A percentile compares a stretch with the other conserved stretches of the same genome.
Conservation (phyloP, 2,113 vertebrate genomes). For the Catharus bicknelli region DNA sequence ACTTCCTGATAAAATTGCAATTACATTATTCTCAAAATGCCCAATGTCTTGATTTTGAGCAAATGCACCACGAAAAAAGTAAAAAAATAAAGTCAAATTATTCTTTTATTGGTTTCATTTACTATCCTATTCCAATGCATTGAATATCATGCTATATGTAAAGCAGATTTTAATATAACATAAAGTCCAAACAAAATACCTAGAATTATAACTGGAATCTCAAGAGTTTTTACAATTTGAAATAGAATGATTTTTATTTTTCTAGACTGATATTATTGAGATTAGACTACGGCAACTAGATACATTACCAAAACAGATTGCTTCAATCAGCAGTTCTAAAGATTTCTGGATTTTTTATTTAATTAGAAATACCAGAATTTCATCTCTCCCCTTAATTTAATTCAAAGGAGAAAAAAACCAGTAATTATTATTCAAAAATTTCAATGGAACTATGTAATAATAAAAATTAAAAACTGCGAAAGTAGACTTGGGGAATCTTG, state of each 20-base stretch:
- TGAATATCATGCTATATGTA: not conserved
- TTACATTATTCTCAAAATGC: not conserved
- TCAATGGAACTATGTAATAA: not conserved
- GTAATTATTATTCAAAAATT: not conserved
- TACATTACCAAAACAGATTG: not conserved
- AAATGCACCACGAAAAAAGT: not conserved
- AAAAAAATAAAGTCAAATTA: not conserved
- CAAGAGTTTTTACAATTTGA: not conserved
- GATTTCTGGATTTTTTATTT: not conserved
- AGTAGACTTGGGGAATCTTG: not conserved
- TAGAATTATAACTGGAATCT: not conserved
- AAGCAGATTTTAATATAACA: not conserved
- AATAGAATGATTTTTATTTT: not conserved
- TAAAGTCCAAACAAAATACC: not conserved
- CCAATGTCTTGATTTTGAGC: not conserved
- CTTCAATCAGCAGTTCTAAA: not conserved
- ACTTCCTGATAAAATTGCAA: not conserved
- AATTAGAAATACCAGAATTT: not conserved
- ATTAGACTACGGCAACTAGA: not conserved
- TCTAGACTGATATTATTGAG: not conserved
- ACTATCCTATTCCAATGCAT: not conserved
- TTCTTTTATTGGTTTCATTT: not conserved
- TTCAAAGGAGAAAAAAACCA: not conserved
- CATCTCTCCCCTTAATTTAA: not conserved
- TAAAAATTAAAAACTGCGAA: not conserved